These are phyloP conservation scores for Apodemia mormo DNA, from an alignment of 2,888 invertebrate species.

Conservation along the genomic window DNA sequence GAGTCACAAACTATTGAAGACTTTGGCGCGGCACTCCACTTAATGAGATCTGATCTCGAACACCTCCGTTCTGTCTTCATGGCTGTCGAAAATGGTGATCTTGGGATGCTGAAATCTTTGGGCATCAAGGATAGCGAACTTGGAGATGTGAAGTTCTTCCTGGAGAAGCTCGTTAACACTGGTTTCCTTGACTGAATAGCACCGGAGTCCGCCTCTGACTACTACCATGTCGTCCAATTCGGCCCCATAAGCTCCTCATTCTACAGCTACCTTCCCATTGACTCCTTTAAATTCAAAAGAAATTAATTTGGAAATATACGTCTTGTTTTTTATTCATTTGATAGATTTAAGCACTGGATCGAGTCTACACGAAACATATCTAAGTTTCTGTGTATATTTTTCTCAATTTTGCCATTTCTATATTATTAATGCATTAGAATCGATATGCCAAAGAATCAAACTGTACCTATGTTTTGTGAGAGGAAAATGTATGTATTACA, in stretches of 20 bases:
- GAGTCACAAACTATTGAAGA: conserved; percentile 98
- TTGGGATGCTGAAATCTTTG: conserved; percentile 95
- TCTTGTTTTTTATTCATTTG: background rate
- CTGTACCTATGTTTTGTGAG: background rate
- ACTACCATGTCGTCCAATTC: conserved; percentile 85
- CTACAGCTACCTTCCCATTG: conserved; percentile 85
- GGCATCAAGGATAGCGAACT: conserved; percentile 97
- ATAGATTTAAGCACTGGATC: background rate
- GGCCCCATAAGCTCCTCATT: conserved; percentile 87
- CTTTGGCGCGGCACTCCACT: conserved; percentile 92
- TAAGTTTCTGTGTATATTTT: no score
- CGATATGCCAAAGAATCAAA: background rate
- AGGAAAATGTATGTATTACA: background rate
- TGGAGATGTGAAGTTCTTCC: conserved; percentile 97
- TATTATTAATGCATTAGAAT: no score
- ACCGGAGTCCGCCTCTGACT: conserved; percentile 87
- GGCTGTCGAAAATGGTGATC: conserved; percentile 97
- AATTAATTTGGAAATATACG: conserved; percentile 44
- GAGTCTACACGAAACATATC: background rate
- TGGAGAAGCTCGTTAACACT: conserved; percentile 96
- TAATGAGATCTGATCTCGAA: conserved; percentile 94
- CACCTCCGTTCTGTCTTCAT: conserved; percentile 96
- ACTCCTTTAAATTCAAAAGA: conserved; percentile 75
- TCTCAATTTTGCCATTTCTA: no score
- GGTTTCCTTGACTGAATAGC: conserved; percentile 96